Conservation (phyloP, 2,888 invertebrate species). For the Nemapogon koenigi region DNA sequence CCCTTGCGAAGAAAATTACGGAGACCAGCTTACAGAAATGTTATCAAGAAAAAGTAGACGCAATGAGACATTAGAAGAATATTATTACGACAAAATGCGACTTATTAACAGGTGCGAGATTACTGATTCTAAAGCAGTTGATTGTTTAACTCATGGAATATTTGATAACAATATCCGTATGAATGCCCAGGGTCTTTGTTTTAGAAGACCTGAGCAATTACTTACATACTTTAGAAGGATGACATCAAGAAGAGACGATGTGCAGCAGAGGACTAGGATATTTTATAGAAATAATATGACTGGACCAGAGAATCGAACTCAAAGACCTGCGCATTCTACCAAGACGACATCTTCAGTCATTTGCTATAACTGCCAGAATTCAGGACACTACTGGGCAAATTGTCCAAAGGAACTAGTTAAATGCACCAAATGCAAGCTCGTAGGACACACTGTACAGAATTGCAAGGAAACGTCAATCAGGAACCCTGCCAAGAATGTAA, state of each 20-base stretch:
- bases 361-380: too few species aligned
- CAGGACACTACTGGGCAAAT: too few species aligned
- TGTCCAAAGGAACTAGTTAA: too few species aligned
- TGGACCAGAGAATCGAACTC: too few species aligned
- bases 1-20: constrained; percentile 17
- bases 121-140: constrained; percentile 17
- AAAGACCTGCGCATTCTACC: too few species aligned
- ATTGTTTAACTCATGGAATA: constrained; percentile 19
- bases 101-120: constrained; percentile 17
- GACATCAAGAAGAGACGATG: constrained; percentile 13
- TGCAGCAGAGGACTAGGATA: too few species aligned
- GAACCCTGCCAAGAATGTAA: too few species aligned
- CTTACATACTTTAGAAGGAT: constrained; percentile 13
- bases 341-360: too few species aligned
- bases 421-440: too few species aligned
- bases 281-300: too few species aligned
- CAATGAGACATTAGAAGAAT: constrained; percentile 14
- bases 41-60: constrained; percentile 11
- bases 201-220: constrained; percentile 17
- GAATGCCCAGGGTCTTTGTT: constrained; percentile 16
- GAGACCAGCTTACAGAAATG: constrained; percentile 17
- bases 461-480: too few species aligned
- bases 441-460: too few species aligned
- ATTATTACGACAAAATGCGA: constrained; percentile 17
- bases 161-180: constrained; percentile 15